These are phyloP conservation scores for Pherbina coryleti DNA, from an alignment of 2,888 invertebrate species.

Conservation along the genomic window DNA sequence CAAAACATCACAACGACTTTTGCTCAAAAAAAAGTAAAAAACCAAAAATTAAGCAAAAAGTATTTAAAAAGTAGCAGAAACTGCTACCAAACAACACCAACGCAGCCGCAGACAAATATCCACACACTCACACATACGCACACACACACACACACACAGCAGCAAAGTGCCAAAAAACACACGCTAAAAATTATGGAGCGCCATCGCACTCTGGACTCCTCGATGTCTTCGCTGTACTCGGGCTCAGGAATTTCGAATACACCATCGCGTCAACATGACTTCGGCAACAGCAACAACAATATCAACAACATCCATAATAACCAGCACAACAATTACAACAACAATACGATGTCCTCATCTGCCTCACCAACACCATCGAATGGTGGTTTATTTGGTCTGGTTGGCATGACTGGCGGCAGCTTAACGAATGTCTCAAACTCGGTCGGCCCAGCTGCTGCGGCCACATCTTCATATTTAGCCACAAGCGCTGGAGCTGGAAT, in stretches of 20 bases:
- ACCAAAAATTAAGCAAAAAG: slow-evolving; percentile 42
- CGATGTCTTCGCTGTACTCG: slow-evolving; percentile 67
- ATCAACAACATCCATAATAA: slow-evolving; percentile 49
- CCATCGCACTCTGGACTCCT: slow-evolving; percentile 66
- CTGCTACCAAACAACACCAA: slow-evolving; percentile 22
- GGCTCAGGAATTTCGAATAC: slow-evolving; percentile 58
- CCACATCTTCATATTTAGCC: not conserved
- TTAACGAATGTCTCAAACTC: slow-evolving; percentile 19
- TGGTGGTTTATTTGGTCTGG: slow-evolving; percentile 43
- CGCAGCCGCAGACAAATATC: slow-evolving; percentile 41
- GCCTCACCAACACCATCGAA: slow-evolving; percentile 62
- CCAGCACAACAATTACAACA: slow-evolving; percentile 51
- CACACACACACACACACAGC: slow-evolving; percentile 24
- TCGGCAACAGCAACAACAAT: slow-evolving; percentile 54
- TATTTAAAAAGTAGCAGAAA: slow-evolving; percentile 43
- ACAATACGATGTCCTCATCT: slow-evolving; percentile 63
- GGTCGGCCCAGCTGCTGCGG: slow-evolving; percentile 3
- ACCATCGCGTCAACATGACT: slow-evolving; percentile 49
- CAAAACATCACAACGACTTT: slow-evolving; percentile 45
- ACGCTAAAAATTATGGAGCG: slow-evolving; percentile 54
- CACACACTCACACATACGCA: slow-evolving; percentile 15
- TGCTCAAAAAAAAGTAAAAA: slow-evolving; percentile 48
- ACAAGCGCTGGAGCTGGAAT: slow-evolving; percentile 36
- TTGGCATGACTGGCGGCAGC: slow-evolving; percentile 34
- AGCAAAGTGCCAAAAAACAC: not conserved